These are phyloP conservation scores for Melieria crassipennis DNA, from an alignment of 2,888 invertebrate genomes.

Conservation along the genomic window DNA sequence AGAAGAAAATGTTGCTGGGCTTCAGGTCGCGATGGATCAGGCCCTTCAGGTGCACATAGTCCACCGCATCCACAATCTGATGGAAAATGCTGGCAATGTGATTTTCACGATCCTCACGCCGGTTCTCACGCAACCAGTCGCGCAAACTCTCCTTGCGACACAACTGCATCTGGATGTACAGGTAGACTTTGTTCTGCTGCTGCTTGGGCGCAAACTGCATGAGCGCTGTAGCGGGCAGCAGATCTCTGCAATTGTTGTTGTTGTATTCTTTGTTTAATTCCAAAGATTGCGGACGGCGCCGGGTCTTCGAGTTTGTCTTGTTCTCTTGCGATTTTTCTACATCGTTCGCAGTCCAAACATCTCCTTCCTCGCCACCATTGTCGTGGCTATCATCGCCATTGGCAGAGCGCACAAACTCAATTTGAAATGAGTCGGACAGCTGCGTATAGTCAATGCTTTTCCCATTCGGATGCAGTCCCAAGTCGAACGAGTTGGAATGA, in stretches of 20 bases:
- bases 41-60: constrained; percentile 92
- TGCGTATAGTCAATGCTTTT: constrained; percentile 57
- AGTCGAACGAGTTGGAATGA: constrained; percentile 54
- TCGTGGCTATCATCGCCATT: constrained; percentile 43
- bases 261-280: constrained; percentile 51
- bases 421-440: constrained; percentile 64
- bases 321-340: constrained; percentile 23
- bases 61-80: constrained; percentile 94
- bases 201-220: constrained; percentile 44
- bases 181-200: constrained; percentile 71
- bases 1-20: constrained; percentile 94
- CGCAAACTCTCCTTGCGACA: constrained; percentile 88
- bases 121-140: constrained; percentile 84
- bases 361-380: constrained; percentile 19
- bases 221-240: constrained; percentile 27
- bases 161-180: constrained; percentile 98
- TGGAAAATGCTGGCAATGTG: constrained; percentile 78
- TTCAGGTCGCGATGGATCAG: constrained; percentile 97
- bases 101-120: constrained; percentile 65
- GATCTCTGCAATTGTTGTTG: constrained; percentile 37
- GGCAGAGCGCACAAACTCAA: constrained; percentile 61
- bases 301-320: constrained; percentile 34
- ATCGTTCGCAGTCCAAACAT: constrained; percentile 14
- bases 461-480: constrained; percentile 29
- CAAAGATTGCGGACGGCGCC: constrained; percentile 60